Percentiles rank a stretch among this genome's conserved stretches.
Evolutionary conservation across 2,888 invertebrate species (phyloP).

Genomic region (Macropis europaea): DNA sequence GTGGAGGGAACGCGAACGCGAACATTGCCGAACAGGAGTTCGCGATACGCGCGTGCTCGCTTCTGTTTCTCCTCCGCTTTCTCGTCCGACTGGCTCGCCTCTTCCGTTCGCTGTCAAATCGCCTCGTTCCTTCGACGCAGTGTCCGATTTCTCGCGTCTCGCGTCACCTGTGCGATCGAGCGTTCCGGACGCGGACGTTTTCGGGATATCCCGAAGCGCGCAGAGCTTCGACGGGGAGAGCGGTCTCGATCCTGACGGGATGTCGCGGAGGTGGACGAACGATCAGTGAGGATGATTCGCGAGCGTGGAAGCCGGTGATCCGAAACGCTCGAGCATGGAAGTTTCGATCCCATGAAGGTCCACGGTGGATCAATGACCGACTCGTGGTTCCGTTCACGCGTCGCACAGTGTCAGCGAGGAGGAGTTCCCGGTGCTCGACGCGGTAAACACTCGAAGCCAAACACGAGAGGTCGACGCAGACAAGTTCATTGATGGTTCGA

Average conservation of each 20-base stretch:
- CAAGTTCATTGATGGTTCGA: constrained; percentile 39
- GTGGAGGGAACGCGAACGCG: constrained; percentile 68
- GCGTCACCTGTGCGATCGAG: too few relatives aligned
- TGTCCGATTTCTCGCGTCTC: too few relatives aligned
- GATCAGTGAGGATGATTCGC: too few relatives aligned
- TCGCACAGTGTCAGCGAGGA: not conserved
- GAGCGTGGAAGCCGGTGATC: too few relatives aligned
- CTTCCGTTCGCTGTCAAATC: not conserved
- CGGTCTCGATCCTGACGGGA: too few relatives aligned
- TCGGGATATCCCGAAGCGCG: too few relatives aligned
- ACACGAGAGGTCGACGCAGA: constrained; percentile 4
- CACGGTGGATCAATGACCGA: not conserved
- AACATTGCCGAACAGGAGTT: constrained; percentile 75
- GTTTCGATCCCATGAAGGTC: too few relatives aligned
- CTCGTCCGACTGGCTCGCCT: constrained; percentile 26
- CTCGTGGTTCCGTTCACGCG: not conserved
- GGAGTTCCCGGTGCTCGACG: not conserved
- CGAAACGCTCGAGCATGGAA: too few relatives aligned
- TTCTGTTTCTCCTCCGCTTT: constrained; percentile 15
- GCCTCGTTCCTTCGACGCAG: not conserved
- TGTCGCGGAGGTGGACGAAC: too few relatives aligned
- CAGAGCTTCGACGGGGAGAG: too few relatives aligned
- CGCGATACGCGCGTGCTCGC: constrained; percentile 73
- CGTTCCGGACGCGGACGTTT: too few relatives aligned
- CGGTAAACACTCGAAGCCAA: constrained; percentile 18